Conservation (phyloP, 1,140 invertebrate species). For the Sitodiplosis mosellana region DNA sequence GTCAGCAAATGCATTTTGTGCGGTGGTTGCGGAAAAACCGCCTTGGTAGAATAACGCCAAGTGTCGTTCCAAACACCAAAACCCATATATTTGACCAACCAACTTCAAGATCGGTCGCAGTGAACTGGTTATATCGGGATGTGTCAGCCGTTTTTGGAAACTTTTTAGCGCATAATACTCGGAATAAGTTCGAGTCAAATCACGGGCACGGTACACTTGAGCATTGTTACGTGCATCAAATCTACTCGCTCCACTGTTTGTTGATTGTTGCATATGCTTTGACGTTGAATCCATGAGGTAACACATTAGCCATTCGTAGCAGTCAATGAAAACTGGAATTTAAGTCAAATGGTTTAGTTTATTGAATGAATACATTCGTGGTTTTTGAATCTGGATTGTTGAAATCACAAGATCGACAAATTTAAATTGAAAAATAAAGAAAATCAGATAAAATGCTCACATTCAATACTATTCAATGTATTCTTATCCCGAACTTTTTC, state of each 20-base stretch:
- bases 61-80: slow-evolving; percentile 54
- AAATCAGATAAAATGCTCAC: slow-evolving; percentile 35
- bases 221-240: slow-evolving; percentile 62
- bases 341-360: too few relatives aligned
- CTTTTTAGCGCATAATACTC: slow-evolving; percentile 42
- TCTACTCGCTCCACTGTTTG: slow-evolving; percentile 34
- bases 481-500: slow-evolving; percentile 18
- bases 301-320: slow-evolving; percentile 70
- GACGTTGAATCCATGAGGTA: slow-evolving; percentile 54
- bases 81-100: slow-evolving; percentile 50
- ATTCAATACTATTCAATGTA: slow-evolving; percentile 32
- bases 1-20: slow-evolving; percentile 23
- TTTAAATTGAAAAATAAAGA: too few relatives aligned
- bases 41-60: slow-evolving; percentile 58
- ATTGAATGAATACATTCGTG: too few relatives aligned
- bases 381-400: neutral
- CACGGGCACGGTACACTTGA: slow-evolving; percentile 63
- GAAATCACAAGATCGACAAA: too few relatives aligned
- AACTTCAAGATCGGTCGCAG: slow-evolving; percentile 38
- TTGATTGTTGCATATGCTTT: slow-evolving; percentile 35
- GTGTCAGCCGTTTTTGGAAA: slow-evolving; percentile 32
- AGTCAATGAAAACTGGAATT: slow-evolving; percentile 48
- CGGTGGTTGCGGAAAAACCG: slow-evolving; percentile 34
- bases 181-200: slow-evolving; percentile 56
- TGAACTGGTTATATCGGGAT: slow-evolving; percentile 25